Evolutionary conservation across 1,140 invertebrate genomes (phyloP).

Genomic region (Goniozus legneri): DNA sequence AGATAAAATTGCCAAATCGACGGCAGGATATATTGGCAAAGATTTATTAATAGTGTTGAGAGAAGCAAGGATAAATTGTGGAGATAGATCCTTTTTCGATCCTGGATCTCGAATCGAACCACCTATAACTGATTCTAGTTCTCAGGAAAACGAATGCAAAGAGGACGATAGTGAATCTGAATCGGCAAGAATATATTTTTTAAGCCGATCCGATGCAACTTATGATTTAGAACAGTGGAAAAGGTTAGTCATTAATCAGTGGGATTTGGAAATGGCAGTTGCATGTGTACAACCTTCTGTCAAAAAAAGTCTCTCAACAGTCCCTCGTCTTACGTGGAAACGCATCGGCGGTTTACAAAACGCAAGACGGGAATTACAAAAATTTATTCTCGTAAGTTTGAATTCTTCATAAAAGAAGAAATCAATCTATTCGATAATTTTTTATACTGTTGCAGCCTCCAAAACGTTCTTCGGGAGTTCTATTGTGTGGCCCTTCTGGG

Average conservation of each 20-base stretch:
- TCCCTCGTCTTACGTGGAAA: slow-evolving; percentile 96
- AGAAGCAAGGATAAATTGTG: slow-evolving; percentile 82
- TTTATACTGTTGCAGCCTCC: slow-evolving; percentile 65
- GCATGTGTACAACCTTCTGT: slow-evolving; percentile 88
- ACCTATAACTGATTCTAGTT: neutral
- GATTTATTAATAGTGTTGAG: slow-evolving; percentile 84
- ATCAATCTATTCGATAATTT: no score
- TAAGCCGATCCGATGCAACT: slow-evolving; percentile 56
- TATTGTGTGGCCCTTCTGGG: slow-evolving; percentile 94
- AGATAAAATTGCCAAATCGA: slow-evolving; percentile 71
- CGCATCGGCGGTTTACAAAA: slow-evolving; percentile 91
- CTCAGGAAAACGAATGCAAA: neutral
- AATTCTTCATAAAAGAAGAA: slow-evolving; percentile 12
- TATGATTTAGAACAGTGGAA: slow-evolving; percentile 60
- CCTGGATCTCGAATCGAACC: neutral
- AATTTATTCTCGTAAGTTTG: slow-evolving; percentile 76
- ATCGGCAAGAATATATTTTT: no score
- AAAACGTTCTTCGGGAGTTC: slow-evolving; percentile 83
- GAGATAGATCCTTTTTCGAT: no score
- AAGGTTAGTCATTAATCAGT: slow-evolving; percentile 64
- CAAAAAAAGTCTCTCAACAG: slow-evolving; percentile 96
- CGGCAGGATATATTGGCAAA: slow-evolving; percentile 95
- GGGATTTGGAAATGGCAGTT: slow-evolving; percentile 77
- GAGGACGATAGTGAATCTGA: slow-evolving; percentile 31
- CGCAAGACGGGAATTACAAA: slow-evolving; percentile 84